Evolutionary conservation across 1,140 invertebrate species (phyloP).

Genomic region (Sinella curviseta): DNA sequence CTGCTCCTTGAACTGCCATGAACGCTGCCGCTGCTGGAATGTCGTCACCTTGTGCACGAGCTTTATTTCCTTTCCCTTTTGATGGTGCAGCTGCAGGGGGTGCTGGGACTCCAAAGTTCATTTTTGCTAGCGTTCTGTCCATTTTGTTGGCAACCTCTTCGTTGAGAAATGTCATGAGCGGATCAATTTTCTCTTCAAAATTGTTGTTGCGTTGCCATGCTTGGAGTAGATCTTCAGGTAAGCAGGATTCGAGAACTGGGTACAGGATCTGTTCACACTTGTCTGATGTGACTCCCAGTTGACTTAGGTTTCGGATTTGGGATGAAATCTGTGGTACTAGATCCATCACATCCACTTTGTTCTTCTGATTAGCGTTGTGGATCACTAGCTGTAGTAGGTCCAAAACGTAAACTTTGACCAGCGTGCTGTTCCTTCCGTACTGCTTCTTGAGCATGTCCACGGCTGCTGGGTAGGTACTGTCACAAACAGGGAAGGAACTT

Average conservation of each 20-base stretch:
- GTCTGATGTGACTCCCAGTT: conserved; percentile 52
- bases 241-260: conserved; percentile 53
- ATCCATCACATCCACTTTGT: too few species aligned
- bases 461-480: too few species aligned
- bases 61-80: background rate
- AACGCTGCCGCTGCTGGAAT: background rate
- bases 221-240: conserved; percentile 51
- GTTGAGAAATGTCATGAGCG: background rate
- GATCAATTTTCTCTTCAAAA: background rate
- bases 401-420: too few species aligned
- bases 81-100: background rate
- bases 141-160: conserved; percentile 35
- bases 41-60: background rate
- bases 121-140: background rate
- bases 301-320: conserved; percentile 52
- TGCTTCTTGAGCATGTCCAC: too few species aligned
- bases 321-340: too few species aligned
- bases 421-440: too few species aligned
- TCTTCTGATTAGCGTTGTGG: too few species aligned
- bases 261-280: conserved; percentile 53
- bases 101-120: background rate
- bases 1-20: background rate
- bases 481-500: too few species aligned
- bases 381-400: too few species aligned
- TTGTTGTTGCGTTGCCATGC: conserved; percentile 49